Percentiles rank a stretch among this genome's conserved stretches.
Evolutionary conservation across 2,888 invertebrate species (phyloP).

Genomic region (Tipula vernalis): DNA sequence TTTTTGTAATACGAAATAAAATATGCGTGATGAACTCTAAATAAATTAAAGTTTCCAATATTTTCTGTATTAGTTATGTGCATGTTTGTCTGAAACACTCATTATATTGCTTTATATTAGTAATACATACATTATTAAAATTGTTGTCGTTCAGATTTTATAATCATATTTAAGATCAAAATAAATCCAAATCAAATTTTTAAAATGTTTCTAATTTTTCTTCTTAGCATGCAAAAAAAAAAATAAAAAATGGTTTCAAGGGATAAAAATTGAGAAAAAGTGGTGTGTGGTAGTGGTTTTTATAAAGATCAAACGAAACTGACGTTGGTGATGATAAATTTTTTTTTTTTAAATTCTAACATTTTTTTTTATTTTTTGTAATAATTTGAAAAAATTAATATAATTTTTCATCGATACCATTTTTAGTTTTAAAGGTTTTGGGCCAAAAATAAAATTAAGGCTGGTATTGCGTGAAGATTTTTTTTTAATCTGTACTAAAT

Average conservation of each 20-base stretch:
- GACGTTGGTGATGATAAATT: not conserved
- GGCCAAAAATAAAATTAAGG: not conserved
- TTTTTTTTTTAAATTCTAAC: not conserved
- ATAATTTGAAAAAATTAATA: not conserved
- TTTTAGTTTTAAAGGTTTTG: not conserved
- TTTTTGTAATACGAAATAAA: no score
- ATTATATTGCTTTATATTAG: not conserved
- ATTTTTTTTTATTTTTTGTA: not conserved
- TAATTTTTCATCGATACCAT: not conserved
- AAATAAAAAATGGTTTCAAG: not conserved
- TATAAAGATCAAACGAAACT: not conserved
- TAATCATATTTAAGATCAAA: not conserved
- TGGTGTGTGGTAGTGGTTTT: slow-evolving; percentile 10
- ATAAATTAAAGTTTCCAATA: not conserved
- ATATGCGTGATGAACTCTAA: not conserved
- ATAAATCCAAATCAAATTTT: not conserved
- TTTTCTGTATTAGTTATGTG: not conserved
- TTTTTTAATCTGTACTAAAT: not conserved
- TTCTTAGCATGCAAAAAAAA: slow-evolving; percentile 8
- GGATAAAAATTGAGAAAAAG: slow-evolving; percentile 7
- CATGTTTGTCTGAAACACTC: not conserved
- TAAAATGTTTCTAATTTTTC: not conserved
- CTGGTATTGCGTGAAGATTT: not conserved
- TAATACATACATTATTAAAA: not conserved
- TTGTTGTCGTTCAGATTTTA: not conserved